A percentile compares a stretch with the other conserved stretches of the same genome.
Evolutionary conservation across 2,888 invertebrate genomes (phyloP).

Genomic region (Agrilus cyanescens): DNA sequence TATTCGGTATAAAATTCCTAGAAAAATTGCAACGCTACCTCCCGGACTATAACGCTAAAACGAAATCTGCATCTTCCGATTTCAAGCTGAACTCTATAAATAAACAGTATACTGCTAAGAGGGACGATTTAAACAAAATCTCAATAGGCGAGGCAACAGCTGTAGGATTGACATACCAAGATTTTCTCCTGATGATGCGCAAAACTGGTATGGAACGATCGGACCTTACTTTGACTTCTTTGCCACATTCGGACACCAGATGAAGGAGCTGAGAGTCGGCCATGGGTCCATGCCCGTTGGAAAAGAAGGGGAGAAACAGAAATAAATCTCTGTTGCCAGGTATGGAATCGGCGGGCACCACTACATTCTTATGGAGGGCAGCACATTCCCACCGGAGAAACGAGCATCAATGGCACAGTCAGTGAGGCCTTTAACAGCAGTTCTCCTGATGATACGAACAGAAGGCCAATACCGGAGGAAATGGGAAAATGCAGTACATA

Average conservation of each 20-base stretch:
- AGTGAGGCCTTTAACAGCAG: constrained; percentile 15
- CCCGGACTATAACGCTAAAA: no score
- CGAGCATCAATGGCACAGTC: constrained; percentile 17
- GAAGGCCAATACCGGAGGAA: constrained; percentile 11
- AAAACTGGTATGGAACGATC: constrained; percentile 13
- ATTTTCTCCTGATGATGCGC: constrained; percentile 3
- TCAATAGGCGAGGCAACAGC: no score
- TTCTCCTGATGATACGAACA: constrained; percentile 12
- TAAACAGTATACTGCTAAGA: no score
- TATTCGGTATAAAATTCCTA: no score
- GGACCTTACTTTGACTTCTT: constrained; percentile 12
- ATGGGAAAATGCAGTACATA: constrained; percentile 16
- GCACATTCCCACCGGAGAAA: constrained; percentile 15
- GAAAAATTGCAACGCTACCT: no score
- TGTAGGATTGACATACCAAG: background rate
- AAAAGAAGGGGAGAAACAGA: constrained; percentile 7
- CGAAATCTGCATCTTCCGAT: no score
- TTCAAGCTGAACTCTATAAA: no score
- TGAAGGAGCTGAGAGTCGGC: constrained; percentile 11
- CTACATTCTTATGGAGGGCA: constrained; percentile 14
- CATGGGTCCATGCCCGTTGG: constrained; percentile 11
- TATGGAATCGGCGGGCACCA: constrained; percentile 14
- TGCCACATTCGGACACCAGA: constrained; percentile 4
- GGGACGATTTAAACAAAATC: no score
- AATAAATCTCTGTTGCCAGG: constrained; percentile 4